Evolutionary conservation across 2,888 invertebrate genomes (phyloP).

Genomic region (Microctonus hyperodae): DNA sequence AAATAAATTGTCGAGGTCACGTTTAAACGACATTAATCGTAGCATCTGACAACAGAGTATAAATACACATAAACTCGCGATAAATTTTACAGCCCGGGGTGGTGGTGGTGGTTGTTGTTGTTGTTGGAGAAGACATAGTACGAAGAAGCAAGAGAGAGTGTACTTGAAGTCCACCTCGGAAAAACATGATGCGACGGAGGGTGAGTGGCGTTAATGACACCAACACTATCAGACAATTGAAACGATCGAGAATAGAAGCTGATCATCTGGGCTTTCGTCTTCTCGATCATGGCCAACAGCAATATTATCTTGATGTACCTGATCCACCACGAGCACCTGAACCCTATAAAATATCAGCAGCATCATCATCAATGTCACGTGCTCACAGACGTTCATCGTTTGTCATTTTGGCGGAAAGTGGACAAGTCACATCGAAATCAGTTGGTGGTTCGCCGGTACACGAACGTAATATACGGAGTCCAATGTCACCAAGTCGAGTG

Average conservation of each 20-base stretch:
- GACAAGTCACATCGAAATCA: conserved; percentile 64
- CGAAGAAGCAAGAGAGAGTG: conserved; percentile 30
- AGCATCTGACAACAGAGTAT: conserved; percentile 11
- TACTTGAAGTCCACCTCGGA: neutral
- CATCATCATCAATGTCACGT: conserved; percentile 64
- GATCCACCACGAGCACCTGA: conserved; percentile 58
- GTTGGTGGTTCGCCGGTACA: neutral
- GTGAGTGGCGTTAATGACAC: neutral
- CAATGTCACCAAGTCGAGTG: conserved; percentile 17
- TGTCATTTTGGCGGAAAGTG: conserved; percentile 71
- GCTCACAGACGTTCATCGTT: conserved; percentile 74
- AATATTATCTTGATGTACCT: conserved; percentile 38
- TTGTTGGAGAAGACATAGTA: conserved; percentile 14
- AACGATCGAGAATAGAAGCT: conserved; percentile 30
- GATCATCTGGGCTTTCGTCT: conserved; percentile 49
- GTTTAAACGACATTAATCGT: conserved; percentile 7
- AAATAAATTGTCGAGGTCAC: conserved; percentile 1
- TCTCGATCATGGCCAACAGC: conserved; percentile 41
- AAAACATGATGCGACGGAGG: conserved; percentile 20
- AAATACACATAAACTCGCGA: conserved; percentile 16
- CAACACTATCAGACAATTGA: neutral
- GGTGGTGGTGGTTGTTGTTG: neutral
- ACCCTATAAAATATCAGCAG: conserved; percentile 56
- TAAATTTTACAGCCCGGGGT: conserved; percentile 12
- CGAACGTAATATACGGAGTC: conserved; percentile 10